Percentiles rank a stretch among this genome's conserved stretches.
Evolutionary conservation across 2,888 invertebrate genomes (phyloP).

Genomic region (Gymnoscelis rufifasciata): DNA sequence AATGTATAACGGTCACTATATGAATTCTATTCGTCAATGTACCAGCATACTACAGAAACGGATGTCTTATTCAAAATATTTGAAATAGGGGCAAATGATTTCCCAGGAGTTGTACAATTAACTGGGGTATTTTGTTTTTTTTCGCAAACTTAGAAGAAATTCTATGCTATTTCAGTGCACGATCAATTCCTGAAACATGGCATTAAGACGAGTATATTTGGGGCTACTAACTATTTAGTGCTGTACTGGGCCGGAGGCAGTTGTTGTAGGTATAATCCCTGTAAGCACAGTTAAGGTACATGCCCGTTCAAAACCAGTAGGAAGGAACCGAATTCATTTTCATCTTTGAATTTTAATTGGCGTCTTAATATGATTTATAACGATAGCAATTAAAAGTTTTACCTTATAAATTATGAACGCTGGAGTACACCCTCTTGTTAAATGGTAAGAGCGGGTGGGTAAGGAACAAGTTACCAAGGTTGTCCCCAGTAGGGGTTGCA

Average conservation of each 20-base stretch:
- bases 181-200: too few relatives aligned
- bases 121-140: constrained; percentile 14
- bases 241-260: too few relatives aligned
- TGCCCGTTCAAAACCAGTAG: too few relatives aligned
- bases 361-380: constrained; percentile 49
- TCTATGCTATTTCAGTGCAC: too few relatives aligned
- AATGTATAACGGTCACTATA: constrained; percentile 59
- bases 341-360: constrained; percentile 46
- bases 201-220: too few relatives aligned
- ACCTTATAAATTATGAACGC: constrained; percentile 53
- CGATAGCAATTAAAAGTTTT: constrained; percentile 56
- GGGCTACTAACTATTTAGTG: too few relatives aligned
- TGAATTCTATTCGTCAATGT: constrained; percentile 35
- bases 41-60: constrained; percentile 15
- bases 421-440: constrained; percentile 40
- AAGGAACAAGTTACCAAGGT: constrained; percentile 35
- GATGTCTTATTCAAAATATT: constrained; percentile 17
- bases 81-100: constrained; percentile 11
- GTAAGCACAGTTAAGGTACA: too few relatives aligned
- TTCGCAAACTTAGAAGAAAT: neutral
- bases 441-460: constrained; percentile 30
- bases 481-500: constrained; percentile 60
- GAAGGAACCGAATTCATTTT: constrained; percentile 5
- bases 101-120: constrained; percentile 9
- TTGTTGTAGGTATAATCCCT: too few relatives aligned